phyloP scores from a whole-genome alignment of 2,888 invertebrate species.

The Digitonthophagus gazella region DNA sequence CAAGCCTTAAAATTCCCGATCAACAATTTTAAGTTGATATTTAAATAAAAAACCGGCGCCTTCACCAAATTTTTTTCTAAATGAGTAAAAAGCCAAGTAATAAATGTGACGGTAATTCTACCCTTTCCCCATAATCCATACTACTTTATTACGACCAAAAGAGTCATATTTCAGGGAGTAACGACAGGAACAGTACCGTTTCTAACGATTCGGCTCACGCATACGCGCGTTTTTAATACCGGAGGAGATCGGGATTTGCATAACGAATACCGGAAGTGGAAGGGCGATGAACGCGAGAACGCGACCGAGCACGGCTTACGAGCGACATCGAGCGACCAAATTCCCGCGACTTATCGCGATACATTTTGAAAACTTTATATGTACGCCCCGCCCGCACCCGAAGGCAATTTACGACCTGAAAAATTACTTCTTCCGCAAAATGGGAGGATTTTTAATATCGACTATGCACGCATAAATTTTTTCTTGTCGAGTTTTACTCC shows the following conservation, averaged over 20 bases:
- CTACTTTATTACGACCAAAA: not conserved
- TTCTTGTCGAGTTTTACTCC: conserved; percentile 11
- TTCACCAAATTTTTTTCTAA: too few relatives aligned
- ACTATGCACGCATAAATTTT: conserved; percentile 1
- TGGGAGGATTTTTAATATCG: conserved; percentile 3
- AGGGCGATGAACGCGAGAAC: not conserved
- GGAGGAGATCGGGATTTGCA: conserved; percentile 12
- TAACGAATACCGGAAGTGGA: conserved; percentile 9
- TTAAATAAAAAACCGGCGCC: too few relatives aligned
- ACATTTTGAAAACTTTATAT: conserved; percentile 9
- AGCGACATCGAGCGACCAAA: not conserved
- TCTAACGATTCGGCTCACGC: conserved; percentile 27
- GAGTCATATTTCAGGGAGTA: not conserved
- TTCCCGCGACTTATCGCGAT: conserved; percentile 9
- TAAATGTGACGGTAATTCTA: too few relatives aligned
- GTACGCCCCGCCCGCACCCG: too few relatives aligned
- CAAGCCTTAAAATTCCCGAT: too few relatives aligned
- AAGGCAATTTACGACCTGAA: not conserved
- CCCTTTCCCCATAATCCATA: not conserved
- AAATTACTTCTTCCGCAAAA: conserved; percentile 7
- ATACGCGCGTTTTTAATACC: conserved; percentile 25
- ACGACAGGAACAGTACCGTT: not conserved
- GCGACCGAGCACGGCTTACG: not conserved
- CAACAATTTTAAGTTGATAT: too few relatives aligned
- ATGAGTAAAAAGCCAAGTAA: too few relatives aligned